Conservation (phyloP, 37 sponge, comb jelly and placozoan genomes). For the Petrosia ficiformis region DNA sequence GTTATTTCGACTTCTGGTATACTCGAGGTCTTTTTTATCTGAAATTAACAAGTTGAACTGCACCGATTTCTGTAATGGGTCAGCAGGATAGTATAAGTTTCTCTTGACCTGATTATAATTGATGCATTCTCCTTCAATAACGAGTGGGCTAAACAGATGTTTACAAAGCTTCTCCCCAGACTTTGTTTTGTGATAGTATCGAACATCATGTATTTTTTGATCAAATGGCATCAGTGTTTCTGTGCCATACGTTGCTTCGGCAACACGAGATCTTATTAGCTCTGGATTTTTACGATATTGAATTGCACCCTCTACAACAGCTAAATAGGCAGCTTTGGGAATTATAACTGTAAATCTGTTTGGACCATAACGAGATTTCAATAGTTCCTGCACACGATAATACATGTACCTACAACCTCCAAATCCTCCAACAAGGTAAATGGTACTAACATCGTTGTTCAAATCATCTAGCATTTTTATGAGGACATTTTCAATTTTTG, state of each 20-base stretch:
- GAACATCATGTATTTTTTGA: neutral
- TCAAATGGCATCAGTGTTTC: neutral
- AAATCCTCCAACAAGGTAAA: slow-evolving; percentile 36
- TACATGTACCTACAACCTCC: slow-evolving; percentile 24
- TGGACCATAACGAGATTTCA: neutral
- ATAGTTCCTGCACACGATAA: neutral
- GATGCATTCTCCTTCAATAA: too few species aligned
- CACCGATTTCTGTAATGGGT: too few species aligned
- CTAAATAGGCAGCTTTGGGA: neutral
- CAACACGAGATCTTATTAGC: neutral
- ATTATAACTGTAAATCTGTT: neutral
- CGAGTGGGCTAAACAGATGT: too few species aligned
- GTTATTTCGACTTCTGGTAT: neutral
- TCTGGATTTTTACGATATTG: slow-evolving; percentile 8
- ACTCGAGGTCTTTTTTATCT: neutral
- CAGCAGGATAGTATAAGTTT: too few species aligned
- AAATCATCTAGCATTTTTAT: neutral
- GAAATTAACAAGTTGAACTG: neutral
- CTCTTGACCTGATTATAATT: too few species aligned
- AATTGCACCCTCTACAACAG: slow-evolving; percentile 24
- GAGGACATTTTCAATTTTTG: neutral
- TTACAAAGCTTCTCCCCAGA: too few species aligned
- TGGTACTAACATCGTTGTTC: neutral
- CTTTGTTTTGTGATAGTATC: too few species aligned
- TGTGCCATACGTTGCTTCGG: slow-evolving; percentile 29